Percentiles rank a stretch among this genome's conserved stretches.
Conservation (phyloP, 2,797 vertebrate genomes). For the Halcyon badia region DNA sequence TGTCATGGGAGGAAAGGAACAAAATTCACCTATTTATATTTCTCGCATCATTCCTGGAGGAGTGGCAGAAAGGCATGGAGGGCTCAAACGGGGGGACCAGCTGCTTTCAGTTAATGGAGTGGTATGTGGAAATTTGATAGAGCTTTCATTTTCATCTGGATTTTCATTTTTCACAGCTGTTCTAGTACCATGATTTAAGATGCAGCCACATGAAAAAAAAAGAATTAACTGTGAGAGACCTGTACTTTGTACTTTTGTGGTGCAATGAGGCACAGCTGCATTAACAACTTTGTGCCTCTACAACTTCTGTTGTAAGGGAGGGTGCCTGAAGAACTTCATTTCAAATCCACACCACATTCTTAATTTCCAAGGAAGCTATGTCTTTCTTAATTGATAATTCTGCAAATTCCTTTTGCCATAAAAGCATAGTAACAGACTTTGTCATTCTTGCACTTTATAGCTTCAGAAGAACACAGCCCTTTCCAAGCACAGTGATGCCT, state of each 20-base stretch:
- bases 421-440: neutral
- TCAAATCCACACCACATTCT: neutral
- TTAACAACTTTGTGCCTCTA: neutral
- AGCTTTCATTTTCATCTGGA: neutral
- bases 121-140: slow-evolving; percentile 82
- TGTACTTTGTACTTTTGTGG: neutral
- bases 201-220: neutral
- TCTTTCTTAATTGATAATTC: neutral
- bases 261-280: neutral
- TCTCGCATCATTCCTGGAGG: slow-evolving; percentile 98
- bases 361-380: neutral
- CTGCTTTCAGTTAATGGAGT: slow-evolving; percentile 97
- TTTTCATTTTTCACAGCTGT: slow-evolving; percentile 39
- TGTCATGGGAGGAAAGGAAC: slow-evolving; percentile 98
- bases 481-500: neutral
- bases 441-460: neutral
- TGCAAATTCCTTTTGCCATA: neutral
- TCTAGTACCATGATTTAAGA: neutral
- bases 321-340: neutral
- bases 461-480: neutral
- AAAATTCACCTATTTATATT: slow-evolving; percentile 99
- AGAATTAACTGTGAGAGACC: neutral
- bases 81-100: slow-evolving; percentile 97
- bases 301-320: neutral
- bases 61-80: slow-evolving; percentile 95